Conservation (phyloP, 2,113 vertebrate species). For the Edolisoma coerulescens region DNA sequence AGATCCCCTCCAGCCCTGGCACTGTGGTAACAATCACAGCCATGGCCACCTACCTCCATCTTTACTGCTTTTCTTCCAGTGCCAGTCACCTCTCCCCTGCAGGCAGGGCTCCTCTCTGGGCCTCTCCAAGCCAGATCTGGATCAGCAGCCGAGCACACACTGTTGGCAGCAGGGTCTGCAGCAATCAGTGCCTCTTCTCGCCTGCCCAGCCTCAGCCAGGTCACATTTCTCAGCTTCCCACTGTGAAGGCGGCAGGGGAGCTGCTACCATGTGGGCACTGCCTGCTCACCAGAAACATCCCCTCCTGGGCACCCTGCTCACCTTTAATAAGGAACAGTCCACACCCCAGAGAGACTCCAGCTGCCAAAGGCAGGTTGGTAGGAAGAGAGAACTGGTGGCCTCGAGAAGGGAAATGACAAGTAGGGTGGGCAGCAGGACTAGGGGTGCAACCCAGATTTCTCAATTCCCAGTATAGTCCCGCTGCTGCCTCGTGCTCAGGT, state of each 20-base stretch:
- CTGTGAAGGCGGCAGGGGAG: rapidly evolving
- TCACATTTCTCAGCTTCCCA: neutral
- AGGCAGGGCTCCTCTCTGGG: neutral
- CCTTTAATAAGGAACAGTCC: neutral
- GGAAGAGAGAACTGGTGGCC: neutral
- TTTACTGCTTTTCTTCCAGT: neutral
- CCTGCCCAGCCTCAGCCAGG: neutral
- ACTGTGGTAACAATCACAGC: neutral
- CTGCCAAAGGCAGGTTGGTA: neutral
- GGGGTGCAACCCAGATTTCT: slow-evolving; percentile 6
- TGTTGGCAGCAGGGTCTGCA: neutral
- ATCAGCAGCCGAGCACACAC: rapidly evolving
- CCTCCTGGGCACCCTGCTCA: neutral
- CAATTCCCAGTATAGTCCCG: neutral
- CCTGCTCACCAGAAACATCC: neutral
- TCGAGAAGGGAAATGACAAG: neutral
- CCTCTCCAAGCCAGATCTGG: rapidly evolving
- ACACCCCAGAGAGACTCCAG: neutral
- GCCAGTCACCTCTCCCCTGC: neutral
- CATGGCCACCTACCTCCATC: neutral
- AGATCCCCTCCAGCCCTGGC: neutral
- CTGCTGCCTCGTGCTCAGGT: neutral
- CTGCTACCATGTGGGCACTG: rapidly evolving
- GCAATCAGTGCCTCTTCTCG: neutral
- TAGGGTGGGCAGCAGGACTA: neutral